Evolutionary conservation across 2,113 vertebrate genomes (phyloP).

Genomic region (Gnathonemus echidnorhynchus): DNA sequence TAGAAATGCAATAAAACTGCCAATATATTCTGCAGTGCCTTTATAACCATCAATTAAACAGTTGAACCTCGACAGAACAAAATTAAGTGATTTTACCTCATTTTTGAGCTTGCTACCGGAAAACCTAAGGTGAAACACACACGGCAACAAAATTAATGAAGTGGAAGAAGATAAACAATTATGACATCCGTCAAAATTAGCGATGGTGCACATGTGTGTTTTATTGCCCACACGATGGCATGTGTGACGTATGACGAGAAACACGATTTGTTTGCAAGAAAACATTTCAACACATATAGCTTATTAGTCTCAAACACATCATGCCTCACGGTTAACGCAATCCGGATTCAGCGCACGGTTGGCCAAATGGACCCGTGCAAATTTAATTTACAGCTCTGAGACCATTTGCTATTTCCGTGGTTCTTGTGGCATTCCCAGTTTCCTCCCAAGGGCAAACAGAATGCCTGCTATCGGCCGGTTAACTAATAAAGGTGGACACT

Average conservation of each 20-base stretch:
- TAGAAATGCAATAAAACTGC: neutral
- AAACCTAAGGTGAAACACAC: constrained; percentile 65
- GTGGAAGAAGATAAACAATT: neutral
- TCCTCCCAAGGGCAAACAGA: constrained; percentile 19
- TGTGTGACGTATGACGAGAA: neutral
- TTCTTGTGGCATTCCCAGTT: neutral
- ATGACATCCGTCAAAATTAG: neutral
- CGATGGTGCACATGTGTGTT: neutral
- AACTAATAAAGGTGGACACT: constrained; percentile 16
- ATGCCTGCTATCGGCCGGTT: neutral
- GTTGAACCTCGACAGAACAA: neutral
- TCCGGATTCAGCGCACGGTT: neutral
- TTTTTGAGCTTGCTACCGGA: constrained; percentile 96
- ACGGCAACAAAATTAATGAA: neutral
- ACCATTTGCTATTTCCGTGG: constrained; percentile 21
- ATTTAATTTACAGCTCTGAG: constrained; percentile 19
- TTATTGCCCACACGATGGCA: neutral
- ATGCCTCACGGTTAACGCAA: neutral
- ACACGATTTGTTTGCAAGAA: neutral
- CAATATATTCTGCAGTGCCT: neutral
- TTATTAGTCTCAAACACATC: neutral
- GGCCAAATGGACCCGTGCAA: neutral
- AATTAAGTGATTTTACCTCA: constrained; percentile 67
- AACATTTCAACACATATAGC: neutral
- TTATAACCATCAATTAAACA: neutral